A percentile compares a stretch with the other conserved stretches of the same genome.
Conservation (phyloP, 2,797 vertebrate species). For the Sorex maritimensis region DNA sequence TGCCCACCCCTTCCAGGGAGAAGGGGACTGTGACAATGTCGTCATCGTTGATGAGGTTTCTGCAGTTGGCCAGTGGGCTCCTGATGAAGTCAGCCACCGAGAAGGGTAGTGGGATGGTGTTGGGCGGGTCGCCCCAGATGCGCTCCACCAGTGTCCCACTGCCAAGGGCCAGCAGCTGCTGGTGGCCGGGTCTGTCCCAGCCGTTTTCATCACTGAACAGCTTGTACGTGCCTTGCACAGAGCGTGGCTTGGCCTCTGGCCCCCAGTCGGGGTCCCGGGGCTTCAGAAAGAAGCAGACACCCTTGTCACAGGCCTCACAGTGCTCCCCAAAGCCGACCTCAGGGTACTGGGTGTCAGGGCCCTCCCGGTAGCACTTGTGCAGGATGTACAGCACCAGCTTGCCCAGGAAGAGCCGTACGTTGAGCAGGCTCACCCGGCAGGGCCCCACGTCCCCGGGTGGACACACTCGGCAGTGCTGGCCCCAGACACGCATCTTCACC, state of each 20-base stretch:
- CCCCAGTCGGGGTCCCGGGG: neutral
- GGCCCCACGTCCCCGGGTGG: accelerated
- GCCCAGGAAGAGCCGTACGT: neutral
- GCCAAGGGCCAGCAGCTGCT: neutral
- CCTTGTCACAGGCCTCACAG: constrained; percentile 31
- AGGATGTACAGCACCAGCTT: constrained; percentile 53
- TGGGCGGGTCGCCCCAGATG: neutral
- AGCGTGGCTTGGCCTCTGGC: accelerated
- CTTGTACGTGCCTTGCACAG: neutral
- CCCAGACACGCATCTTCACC: constrained; percentile 61
- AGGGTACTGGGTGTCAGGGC: neutral
- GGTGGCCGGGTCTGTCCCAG: accelerated
- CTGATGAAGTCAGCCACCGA: constrained; percentile 14
- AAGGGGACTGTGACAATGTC: constrained; percentile 27
- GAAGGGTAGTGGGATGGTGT: neutral
- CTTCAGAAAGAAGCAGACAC: constrained; percentile 72
- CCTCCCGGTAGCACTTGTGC: constrained; percentile 20
- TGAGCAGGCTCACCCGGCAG: constrained; percentile 45
- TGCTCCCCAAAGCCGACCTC: neutral
- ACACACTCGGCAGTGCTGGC: constrained; percentile 23
- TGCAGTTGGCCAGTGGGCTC: neutral
- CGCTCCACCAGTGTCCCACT: accelerated
- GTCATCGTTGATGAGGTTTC: neutral
- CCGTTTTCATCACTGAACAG: accelerated
- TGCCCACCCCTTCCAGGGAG: accelerated